Conservation (phyloP, 2,797 vertebrate genomes). For the Sparidentex hasta region DNA sequence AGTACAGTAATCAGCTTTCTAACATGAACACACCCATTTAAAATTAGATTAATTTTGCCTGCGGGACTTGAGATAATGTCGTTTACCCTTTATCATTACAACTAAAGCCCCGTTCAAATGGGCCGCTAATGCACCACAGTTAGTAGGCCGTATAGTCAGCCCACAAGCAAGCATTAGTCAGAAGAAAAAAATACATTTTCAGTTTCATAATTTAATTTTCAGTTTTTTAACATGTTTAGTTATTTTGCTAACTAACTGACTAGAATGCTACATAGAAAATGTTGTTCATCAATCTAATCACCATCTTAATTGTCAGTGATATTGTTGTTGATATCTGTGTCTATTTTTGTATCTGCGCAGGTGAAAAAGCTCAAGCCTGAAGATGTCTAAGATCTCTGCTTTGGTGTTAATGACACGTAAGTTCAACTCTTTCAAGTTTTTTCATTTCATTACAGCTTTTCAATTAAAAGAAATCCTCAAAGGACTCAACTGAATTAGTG, state of each 20-base stretch:
- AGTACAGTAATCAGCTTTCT: constrained; percentile 11
- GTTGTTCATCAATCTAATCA: not conserved
- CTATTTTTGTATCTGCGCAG: constrained; percentile 50
- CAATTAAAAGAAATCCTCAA: not conserved
- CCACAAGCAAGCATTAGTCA: not conserved
- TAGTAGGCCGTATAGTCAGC: not conserved
- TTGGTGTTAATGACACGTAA: constrained; percentile 81
- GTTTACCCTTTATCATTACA: constrained; percentile 22
- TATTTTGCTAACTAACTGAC: not conserved
- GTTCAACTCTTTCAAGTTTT: constrained; percentile 43
- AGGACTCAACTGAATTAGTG: not conserved
- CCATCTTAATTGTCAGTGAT: not conserved
- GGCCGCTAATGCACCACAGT: not conserved
- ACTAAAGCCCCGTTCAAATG: constrained; percentile 5
- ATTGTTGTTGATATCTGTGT: constrained; percentile 11
- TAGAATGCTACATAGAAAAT: not conserved
- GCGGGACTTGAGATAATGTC: constrained; percentile 32
- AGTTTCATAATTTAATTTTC: too few species aligned
- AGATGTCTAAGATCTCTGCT: constrained; percentile 82
- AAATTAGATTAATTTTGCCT: constrained; percentile 41
- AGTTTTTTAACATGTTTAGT: not conserved
- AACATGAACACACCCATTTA: constrained; percentile 9
- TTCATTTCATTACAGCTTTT: not conserved
- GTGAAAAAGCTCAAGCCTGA: constrained; percentile 49
- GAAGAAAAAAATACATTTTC: constrained; percentile 7